Base-by-base conservation (phyloP, 2,888 invertebrate species). In the Phymatocera aterrima region DNA sequence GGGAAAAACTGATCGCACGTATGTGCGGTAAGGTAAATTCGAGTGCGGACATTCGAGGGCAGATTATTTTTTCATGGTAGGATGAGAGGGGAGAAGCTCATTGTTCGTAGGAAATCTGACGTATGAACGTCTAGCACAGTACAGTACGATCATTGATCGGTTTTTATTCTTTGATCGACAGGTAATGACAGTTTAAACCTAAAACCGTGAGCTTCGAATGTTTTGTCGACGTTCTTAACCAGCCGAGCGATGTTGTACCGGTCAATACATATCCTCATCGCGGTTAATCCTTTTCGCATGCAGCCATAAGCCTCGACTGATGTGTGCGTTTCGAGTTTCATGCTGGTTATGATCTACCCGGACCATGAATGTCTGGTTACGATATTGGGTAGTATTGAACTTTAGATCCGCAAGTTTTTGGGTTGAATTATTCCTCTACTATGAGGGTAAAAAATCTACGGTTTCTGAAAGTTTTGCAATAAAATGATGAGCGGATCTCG, bases 141-240 rank as follows among this genome's bases (percentile, higher is more conserved):
- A 3, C 24, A 84, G 85, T 40, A 51, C 40, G 87, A 88, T 88
- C 86, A 88, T 89, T 85, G 88, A 89, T 89, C 88, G 85, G 57
- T 57, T 78, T 84, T 85, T 86, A 88, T 89, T 88, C 88, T 88
- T 89, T 89, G 89, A 90, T 90, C 88, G 89, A 88, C 88, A 89
- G 89, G 89, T 89, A 89, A 89, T 88, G 88, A 88, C 89, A 88
- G 89, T 88, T 88, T 88, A 88, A 89, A 89, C 87, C 88, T 83
- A 87, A 85, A 83, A 77, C 61, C 37, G 61, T 72, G 28, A 15
- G 54, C 51, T 2, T 61, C 6, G 40, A 68, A 80, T 79, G 78
- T 82, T 80, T 82, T 86, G 88, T 87, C 88, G 80, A 79, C 80
- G 83, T 84, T 86, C 84, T 82, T 83, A 79, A 83, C 82, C 81